Percentiles rank a stretch among this genome's conserved stretches.
Evolutionary conservation across 1,140 invertebrate species (phyloP).

Genomic region (Listronotus oregonensis): DNA sequence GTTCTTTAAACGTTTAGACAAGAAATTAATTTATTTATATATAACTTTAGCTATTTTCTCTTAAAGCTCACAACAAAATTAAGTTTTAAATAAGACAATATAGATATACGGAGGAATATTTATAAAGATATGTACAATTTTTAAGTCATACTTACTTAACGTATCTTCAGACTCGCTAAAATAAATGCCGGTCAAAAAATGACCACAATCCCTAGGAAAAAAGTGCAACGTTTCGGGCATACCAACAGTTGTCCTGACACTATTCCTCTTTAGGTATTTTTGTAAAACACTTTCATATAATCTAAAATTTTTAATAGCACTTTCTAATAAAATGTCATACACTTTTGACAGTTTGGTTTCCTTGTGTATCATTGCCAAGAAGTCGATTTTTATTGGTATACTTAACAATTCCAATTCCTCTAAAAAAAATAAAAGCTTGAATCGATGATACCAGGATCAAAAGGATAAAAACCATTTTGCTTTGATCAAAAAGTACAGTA

Average conservation of each 20-base stretch:
- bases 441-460: too few relatives aligned
- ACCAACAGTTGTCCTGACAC: slow-evolving; percentile 21
- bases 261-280: slow-evolving; percentile 34
- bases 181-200: slow-evolving; percentile 77
- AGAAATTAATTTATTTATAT: too few relatives aligned
- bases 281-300: slow-evolving; percentile 62
- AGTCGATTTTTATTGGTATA: slow-evolving; percentile 70
- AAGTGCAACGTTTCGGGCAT: slow-evolving; percentile 69
- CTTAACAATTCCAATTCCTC: slow-evolving; percentile 56
- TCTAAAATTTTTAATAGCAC: slow-evolving; percentile 69
- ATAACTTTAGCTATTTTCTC: too few relatives aligned
- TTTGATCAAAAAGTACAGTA: too few relatives aligned
- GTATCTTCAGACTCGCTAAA: slow-evolving; percentile 65
- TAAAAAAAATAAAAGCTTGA: slow-evolving; percentile 44
- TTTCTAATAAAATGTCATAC: slow-evolving; percentile 74
- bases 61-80: too few relatives aligned
- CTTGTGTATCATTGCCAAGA: slow-evolving; percentile 70
- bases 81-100: too few relatives aligned
- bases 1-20: too few relatives aligned
- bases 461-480: too few relatives aligned
- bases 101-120: too few relatives aligned
- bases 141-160: slow-evolving; percentile 38
- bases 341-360: slow-evolving; percentile 66
- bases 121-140: not conserved
- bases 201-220: slow-evolving; percentile 66